These are phyloP conservation scores for Acleris literana DNA, from an alignment of 2,888 invertebrate genomes.

Conservation along the genomic window DNA sequence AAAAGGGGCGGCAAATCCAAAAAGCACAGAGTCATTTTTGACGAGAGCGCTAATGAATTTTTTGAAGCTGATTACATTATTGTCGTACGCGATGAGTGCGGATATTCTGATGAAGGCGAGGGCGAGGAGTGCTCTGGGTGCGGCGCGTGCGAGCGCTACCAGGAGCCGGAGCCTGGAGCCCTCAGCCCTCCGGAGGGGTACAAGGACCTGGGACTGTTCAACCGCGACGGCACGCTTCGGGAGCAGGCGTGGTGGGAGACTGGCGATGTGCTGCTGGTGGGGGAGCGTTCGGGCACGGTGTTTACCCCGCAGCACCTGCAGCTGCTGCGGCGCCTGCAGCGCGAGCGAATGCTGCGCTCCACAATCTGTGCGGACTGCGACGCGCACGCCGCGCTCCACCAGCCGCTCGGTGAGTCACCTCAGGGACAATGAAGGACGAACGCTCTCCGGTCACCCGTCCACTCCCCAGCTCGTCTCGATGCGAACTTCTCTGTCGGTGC, in stretches of 20 bases:
- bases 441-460: conserved; percentile 4
- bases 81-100: conserved; percentile 93
- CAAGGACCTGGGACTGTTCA: conserved; percentile 90
- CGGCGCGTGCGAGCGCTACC: conserved; percentile 81
- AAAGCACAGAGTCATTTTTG: conserved; percentile 93
- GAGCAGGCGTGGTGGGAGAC: conserved; percentile 84
- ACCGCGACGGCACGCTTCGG: conserved; percentile 80
- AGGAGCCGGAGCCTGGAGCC: conserved; percentile 92
- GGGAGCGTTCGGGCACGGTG: conserved; percentile 83
- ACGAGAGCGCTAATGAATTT: conserved; percentile 94
- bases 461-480: not conserved
- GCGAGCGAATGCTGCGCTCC: conserved; percentile 84
- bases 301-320: conserved; percentile 87
- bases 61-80: conserved; percentile 97
- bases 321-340: conserved; percentile 85
- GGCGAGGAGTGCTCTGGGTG: conserved; percentile 87
- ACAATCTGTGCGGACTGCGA: conserved; percentile 80
- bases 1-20: conserved; percentile 89
- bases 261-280: conserved; percentile 83
- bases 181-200: conserved; percentile 96
- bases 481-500: too few relatives aligned
- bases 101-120: conserved; percentile 92
- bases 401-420: conserved; percentile 76
- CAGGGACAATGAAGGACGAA: conserved; percentile 51
- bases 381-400: conserved; percentile 75